A percentile compares a stretch with the other conserved stretches of the same genome.
phyloP scores from a whole-genome alignment of 2,888 invertebrate species.

The Sinelater perroti region DNA sequence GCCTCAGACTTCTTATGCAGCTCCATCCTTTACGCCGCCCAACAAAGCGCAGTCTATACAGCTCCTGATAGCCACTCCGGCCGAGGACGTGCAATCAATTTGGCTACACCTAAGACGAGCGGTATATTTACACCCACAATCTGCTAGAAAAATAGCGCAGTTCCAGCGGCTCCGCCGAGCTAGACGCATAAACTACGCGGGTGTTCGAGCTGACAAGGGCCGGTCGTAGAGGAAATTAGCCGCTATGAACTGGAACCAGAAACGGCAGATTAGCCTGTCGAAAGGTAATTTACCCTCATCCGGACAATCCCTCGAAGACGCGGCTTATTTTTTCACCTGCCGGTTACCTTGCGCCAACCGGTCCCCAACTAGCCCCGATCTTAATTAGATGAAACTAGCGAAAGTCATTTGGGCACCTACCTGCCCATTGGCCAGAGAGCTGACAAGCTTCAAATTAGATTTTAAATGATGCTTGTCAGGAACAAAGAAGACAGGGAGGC shows the following conservation, averaged over 20 bases:
- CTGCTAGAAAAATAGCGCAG: constrained; percentile 23
- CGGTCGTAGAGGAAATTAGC: constrained; percentile 26
- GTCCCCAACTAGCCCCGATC: too few species aligned
- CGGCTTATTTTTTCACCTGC: constrained; percentile 35
- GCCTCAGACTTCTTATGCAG: background rate
- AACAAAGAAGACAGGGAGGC: too few species aligned
- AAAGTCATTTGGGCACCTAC: too few species aligned
- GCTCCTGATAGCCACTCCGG: constrained; percentile 9
- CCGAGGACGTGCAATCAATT: constrained; percentile 22
- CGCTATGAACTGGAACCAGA: constrained; percentile 24
- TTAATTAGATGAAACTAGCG: too few species aligned
- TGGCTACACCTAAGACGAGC: constrained; percentile 17
- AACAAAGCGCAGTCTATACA: background rate
- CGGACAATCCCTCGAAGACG: constrained; percentile 23
- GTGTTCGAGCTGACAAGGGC: constrained; percentile 20
- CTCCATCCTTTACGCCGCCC: background rate
- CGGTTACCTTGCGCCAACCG: too few species aligned
- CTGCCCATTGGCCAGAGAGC: too few species aligned
- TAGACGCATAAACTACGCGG: constrained; percentile 26
- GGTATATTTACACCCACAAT: constrained; percentile 17
- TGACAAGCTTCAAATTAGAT: too few species aligned
- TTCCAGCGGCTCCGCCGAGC: constrained; percentile 21
- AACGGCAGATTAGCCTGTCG: constrained; percentile 31
- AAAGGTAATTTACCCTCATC: constrained; percentile 30
- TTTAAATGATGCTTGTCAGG: too few species aligned